phyloP scores from a whole-genome alignment of 2,113 vertebrate genomes.

The Grammomys surdaster region DNA sequence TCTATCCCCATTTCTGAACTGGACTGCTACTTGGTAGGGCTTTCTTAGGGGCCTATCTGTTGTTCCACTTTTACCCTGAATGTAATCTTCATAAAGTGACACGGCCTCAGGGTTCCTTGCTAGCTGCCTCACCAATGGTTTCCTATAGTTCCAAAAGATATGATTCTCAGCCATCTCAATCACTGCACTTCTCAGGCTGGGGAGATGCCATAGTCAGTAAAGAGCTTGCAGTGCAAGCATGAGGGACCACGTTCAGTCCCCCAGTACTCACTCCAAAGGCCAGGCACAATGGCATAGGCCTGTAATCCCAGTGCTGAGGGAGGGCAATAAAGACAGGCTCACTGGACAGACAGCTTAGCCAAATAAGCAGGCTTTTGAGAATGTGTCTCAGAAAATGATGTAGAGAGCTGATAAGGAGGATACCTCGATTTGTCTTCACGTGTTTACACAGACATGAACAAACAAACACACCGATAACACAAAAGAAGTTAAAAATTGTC shows the following conservation, averaged over 20 bases:
- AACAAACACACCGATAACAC: neutral
- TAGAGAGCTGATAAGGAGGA: neutral
- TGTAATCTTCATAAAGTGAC: neutral
- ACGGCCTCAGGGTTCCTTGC: too few relatives aligned
- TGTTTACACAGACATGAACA: too few relatives aligned
- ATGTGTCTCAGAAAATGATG: neutral
- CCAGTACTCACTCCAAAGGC: too few relatives aligned
- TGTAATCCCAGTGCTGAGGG: neutral
- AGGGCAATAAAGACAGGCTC: neutral
- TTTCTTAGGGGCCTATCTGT: neutral
- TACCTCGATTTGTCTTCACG: neutral
- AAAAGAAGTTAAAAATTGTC: neutral
- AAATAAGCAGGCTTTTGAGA: neutral
- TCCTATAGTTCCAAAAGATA: neutral
- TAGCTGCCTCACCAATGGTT: neutral
- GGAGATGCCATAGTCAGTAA: neutral
- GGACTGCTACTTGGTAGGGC: neutral
- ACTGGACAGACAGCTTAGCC: neutral
- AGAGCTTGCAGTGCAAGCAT: neutral
- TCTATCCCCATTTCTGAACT: neutral
- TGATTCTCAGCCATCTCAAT: neutral
- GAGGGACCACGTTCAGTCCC: neutral
- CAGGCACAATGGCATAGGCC: neutral
- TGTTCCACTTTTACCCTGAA: neutral
- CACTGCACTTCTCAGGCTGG: neutral